Evolutionary conservation across 1,140 invertebrate genomes (phyloP), one percentile per base, ranked within the genome.

Genomic region (Bombyx mandarina): DNA sequence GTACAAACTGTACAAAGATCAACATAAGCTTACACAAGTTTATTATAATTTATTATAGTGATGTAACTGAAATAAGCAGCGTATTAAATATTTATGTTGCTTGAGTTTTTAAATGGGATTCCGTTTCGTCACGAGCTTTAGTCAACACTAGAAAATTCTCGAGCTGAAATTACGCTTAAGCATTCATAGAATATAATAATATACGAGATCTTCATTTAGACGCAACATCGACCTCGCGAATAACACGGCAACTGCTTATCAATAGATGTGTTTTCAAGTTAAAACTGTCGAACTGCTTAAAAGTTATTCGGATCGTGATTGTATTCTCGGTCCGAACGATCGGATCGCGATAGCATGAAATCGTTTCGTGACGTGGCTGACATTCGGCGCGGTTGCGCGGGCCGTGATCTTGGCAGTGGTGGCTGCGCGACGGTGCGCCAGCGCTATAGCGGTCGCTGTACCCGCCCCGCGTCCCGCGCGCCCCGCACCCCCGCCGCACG

Each of bases 341-440:
- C 73, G 70, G 73, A 71, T 70, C 72, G 72, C 71, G 72, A 77
- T 82, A 77, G 72, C 71, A 76, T 76, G 77, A 77, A 77, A 78
- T 71, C 73, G 57, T 66, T 58, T 85, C 80, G 82, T 84, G 82
- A 86, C 79, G 79, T 80, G 79, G 77, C 79, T 84, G 82, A 83
- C 82, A 86, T 86, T 86, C 81, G 81, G 76, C 64, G 73, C 74
- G 73, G 71, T 72, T 68, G 76, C 74, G 73, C 76, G 71, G 74
- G 70, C 82, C 82, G 81, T 86, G 83, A 86, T 86, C 83, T 86
- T 86, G 83, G 83, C 83, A 86, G 82, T 84, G 79, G 74, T 78
- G 70, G 76, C 74, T 73, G 70, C 70, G 72, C 64, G 69, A 69
- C 76, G 73, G 79, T 35, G 26, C 26, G 26, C 26, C 79, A 75